Evolutionary conservation across 2,888 invertebrate species (phyloP), one percentile per base, ranked within the genome.

Genomic region (Eristalis arbustorum): DNA sequence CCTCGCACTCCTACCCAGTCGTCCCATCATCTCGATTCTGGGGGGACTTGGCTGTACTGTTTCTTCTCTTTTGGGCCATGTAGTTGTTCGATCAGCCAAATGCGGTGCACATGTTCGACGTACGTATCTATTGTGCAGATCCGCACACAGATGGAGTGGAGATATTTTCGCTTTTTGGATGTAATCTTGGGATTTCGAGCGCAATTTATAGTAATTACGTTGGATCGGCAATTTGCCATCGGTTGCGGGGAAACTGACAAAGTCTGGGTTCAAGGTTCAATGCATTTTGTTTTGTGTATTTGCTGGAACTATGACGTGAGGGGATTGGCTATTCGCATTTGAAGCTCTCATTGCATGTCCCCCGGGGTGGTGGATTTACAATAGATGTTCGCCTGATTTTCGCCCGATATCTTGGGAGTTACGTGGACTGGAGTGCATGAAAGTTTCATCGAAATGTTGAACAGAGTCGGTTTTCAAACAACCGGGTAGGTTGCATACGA

Each of bases 181-280:
- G 64, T 85, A 85, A 85, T 85, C 84, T 77, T 77, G n/a, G 61
- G 73, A 81, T 63, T 49, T 49, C 18, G 49, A 18, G 49, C 49
- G 37, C 37, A 85, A 85, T 85, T 85, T 81, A 81, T 81, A 77
- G 76, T 81, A 81, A 85, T 85, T 85, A 81, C 64, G 67, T 69
- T 77, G 68, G 56, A 81, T 68, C 62, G 14, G 25, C 59, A 13
- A 25, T 59, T 42, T 25, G 25, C 8, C n/a, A n/a, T 8, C 18
- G 49, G 49, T 42, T 42, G 42, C 5, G n/a, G 42, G n/a, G 6
- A 61, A 61, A 18, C 49, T 49, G 40, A 49, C 49, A 49, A 49
- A 18, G 6, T 49, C n/a, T 49, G 28, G 68, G 42, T 68, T 76
- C 61, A 76, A 68, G 76, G 76, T 76, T 68, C 49, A 62, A 4